A percentile compares a stretch with the other conserved stretches of the same genome.
These are phyloP conservation scores for Carabus problematicus DNA, from an alignment of 2,888 invertebrate genomes.

Conservation along the genomic window DNA sequence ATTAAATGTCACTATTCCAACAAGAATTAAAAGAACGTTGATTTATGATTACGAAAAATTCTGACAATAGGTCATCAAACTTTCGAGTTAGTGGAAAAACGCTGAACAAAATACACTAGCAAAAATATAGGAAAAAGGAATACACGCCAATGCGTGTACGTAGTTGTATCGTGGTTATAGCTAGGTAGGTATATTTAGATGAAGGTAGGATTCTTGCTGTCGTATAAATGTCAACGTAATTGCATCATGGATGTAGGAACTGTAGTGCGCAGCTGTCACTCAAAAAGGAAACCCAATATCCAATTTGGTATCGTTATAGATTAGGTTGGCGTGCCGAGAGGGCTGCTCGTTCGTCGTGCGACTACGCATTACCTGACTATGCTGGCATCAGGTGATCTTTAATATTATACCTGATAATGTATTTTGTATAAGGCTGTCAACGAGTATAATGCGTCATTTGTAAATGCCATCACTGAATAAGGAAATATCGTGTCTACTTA, in stretches of 20 bases:
- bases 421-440: slow-evolving; percentile 42
- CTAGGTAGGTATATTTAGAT: background rate
- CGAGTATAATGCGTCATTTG: slow-evolving; percentile 39
- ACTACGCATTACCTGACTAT: slow-evolving; percentile 8
- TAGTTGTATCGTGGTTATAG: background rate
- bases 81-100: too few relatives aligned
- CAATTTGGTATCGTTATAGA: slow-evolving; percentile 41
- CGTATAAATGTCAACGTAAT: slow-evolving; percentile 39
- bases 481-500: slow-evolving; percentile 34
- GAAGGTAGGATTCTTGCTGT: background rate
- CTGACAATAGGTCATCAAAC: too few relatives aligned
- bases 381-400: slow-evolving; percentile 38
- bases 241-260: slow-evolving; percentile 19
- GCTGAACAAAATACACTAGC: too few relatives aligned
- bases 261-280: slow-evolving; percentile 29
- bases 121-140: too few relatives aligned
- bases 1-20: too few relatives aligned
- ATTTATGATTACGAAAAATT: too few relatives aligned
- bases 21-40: too few relatives aligned
- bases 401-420: slow-evolving; percentile 42
- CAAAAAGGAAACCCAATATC: slow-evolving; percentile 38
- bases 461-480: slow-evolving; percentile 39
- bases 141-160: too few relatives aligned
- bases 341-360: background rate
- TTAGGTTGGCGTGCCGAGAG: slow-evolving; percentile 18